Evolutionary conservation across 2,888 invertebrate species (phyloP).

Genomic region (Neoaliturus tenellus): DNA sequence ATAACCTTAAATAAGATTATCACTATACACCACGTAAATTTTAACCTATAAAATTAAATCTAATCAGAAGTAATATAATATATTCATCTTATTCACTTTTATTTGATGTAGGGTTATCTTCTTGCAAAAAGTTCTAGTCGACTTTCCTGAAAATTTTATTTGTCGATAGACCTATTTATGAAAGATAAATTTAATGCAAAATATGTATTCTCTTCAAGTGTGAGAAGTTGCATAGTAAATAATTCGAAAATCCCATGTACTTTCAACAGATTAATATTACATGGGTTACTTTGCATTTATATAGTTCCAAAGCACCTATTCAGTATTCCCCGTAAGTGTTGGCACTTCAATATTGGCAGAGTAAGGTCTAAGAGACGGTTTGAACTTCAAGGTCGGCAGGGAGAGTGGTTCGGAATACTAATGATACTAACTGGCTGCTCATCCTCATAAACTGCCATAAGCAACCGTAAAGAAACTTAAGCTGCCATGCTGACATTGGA

Average conservation of each 20-base stretch:
- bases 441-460: constrained; percentile 15
- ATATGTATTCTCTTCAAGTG: too few relatives aligned
- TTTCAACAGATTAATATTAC: constrained; percentile 16
- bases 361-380: neutral
- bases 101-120: too few relatives aligned
- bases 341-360: neutral
- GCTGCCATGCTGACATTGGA: neutral
- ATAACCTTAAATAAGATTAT: too few relatives aligned
- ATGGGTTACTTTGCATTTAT: constrained; percentile 9
- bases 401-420: neutral
- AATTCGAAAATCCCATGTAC: neutral
- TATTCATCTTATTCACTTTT: too few relatives aligned
- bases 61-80: too few relatives aligned
- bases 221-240: neutral
- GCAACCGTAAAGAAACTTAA: neutral
- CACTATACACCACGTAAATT: too few relatives aligned
- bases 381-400: neutral
- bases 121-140: too few relatives aligned
- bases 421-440: constrained; percentile 2
- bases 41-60: too few relatives aligned
- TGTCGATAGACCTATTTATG: too few relatives aligned
- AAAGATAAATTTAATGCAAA: too few relatives aligned
- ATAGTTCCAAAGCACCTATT: constrained; percentile 6
- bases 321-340: constrained; percentile 17
- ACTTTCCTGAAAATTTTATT: too few relatives aligned